Base-by-base conservation (phyloP, 2,113 vertebrate genomes). In the Daphoenositta chrysoptera region DNA sequence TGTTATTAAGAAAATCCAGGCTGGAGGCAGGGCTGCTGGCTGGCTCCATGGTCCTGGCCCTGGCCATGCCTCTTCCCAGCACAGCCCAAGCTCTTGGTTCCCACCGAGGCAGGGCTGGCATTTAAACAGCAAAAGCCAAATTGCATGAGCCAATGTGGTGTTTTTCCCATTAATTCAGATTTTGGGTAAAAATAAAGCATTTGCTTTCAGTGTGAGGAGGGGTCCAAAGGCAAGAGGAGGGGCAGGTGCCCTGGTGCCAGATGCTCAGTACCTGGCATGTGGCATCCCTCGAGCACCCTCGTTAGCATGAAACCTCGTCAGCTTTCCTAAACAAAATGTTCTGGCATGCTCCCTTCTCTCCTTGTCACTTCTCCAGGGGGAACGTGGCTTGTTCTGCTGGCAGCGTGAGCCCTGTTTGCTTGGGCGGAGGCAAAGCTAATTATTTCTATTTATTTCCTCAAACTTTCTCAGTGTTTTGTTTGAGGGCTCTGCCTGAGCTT, bases 401-500 rank as follows among this genome's bases (percentile, higher is more conserved):
- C 94, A 96, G 91, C 26, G 0, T 73, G 72, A 96, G 91, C 72
- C 86, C 69, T 89, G 90, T 86, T 94, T 94, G 71, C 86, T 92
- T 65, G 60, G 91, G 94, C 10, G 30, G 80, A 83, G 89, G 76
- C 76, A 81, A 51, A 90, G 72, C 58, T 95, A 92, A 96, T 95
- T 85, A 95, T 92, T 94, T 90, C 95, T 94, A 42, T 96, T 93
- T 95, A 81, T 94, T 95, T 93, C 80, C 68, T 81, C 48, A 56
- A 54, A 91, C 83, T 87, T 90, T 58, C 68, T 65, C 40, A 3
- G 24, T 37, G 51, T 82, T 92, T 75, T 2, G 1, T 45, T 63
- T 18, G 68, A 83, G 64, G 70, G 33, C 76, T 95, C 53, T 18
- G 47, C 69, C 33, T 65, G 86, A 95, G 72, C 44, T 87, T 65